Conservation (phyloP, 2,888 invertebrate species). For the Dryobotodes eremita region DNA sequence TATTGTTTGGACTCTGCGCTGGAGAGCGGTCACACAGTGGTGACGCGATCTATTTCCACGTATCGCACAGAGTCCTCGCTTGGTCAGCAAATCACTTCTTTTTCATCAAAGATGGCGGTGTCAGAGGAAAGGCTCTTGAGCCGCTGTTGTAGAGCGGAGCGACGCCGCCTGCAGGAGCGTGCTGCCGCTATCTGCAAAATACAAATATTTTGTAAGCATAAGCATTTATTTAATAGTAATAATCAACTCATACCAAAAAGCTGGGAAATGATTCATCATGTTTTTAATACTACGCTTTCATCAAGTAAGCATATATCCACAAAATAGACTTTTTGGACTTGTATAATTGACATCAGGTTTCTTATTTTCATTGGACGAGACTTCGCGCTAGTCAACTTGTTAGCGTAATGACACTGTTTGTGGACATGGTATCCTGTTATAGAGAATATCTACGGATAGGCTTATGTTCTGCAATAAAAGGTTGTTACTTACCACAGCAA, state of each 20-base stretch:
- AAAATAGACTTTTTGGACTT: too few species aligned
- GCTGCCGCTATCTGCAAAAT: slow-evolving; percentile 80
- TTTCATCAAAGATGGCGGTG: slow-evolving; percentile 96
- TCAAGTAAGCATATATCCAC: too few species aligned
- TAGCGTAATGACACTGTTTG: neutral
- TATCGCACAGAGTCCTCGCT: slow-evolving; percentile 98
- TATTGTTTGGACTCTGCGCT: slow-evolving; percentile 81
- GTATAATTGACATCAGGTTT: neutral
- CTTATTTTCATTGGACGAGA: neutral
- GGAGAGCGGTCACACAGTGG: slow-evolving; percentile 95
- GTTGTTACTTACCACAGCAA: slow-evolving; percentile 86
- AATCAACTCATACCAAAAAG: neutral
- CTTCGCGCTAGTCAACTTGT: neutral
- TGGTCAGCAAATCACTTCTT: slow-evolving; percentile 98
- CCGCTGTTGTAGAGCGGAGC: slow-evolving; percentile 95
- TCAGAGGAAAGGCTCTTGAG: slow-evolving; percentile 95
- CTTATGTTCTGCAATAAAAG: neutral
- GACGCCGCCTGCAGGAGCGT: slow-evolving; percentile 92
- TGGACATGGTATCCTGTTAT: neutral
- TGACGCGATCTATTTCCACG: slow-evolving; percentile 97
- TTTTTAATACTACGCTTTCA: neutral
- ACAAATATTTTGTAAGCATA: too few species aligned
- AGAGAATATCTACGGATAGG: neutral
- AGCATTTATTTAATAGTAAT: neutral
- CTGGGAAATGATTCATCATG: neutral